Evolutionary conservation across 2,888 invertebrate genomes (phyloP), one percentile per base, ranked within the genome.

Genomic region (Andrena dorsata): DNA sequence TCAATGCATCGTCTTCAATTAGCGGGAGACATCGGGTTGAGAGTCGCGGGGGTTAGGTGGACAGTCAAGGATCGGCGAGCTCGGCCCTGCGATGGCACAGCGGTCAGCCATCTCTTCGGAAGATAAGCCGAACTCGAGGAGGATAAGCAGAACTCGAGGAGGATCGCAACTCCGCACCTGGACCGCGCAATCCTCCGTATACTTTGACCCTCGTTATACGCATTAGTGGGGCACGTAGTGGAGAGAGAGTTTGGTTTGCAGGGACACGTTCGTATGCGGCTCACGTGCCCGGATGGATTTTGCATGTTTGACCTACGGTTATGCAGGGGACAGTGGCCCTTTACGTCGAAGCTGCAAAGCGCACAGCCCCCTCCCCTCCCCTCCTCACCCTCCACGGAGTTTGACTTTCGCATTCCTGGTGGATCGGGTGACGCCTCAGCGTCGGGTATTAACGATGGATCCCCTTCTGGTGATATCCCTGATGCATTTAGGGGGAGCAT

Each of bases 221-320:
- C 84, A 87, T 83, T 87, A 86, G 72, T 61, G 41, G 68, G 41
- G 73, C 80, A 84, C 83, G 82, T 83, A 82, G 76, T 56, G 66
- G 70, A n/a, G 41, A 41, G 41, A 1, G 58, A 80, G 81, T 85
- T 86, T 79, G 78, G 80, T 75, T 81, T 70, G 80, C 76, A 56
- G 56, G 64, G 63, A 75, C 80, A 80, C 81, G 79, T 84, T 86
- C 76, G 84, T 81, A 91, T 79, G 82, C 88, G 71, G 58, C 78
- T 90, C 90, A 89, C 91, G 90, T 89, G 86, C 64, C 60, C 80
- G 88, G 85, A 91, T 90, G 89, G 90, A 90, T 91, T 91, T 91
- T 91, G 89, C 90, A 90, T 90, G 90, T 91, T 91, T 91, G 90
- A 91, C 91, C 89, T 74, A 86, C 66, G 86, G 89, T 86, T 84